Evolutionary conservation across 2,888 invertebrate genomes (phyloP), one percentile per base, ranked within the genome.

Genomic region (Sepiola atlantica): DNA sequence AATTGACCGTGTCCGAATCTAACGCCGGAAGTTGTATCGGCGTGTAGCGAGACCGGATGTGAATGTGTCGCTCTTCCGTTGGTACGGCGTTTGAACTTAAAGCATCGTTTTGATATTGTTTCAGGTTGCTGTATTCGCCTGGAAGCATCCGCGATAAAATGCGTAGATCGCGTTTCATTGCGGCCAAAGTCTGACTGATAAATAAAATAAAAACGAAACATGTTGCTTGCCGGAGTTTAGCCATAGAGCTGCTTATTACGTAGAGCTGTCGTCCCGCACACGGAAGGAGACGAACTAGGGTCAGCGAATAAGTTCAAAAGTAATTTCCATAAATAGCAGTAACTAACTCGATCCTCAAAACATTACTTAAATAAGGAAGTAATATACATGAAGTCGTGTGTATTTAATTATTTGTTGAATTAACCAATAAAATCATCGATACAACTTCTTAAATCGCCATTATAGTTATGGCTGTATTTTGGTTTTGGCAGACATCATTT

Each of bases 11-110:
- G 20, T 95, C 95, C 28, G 94, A 94, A 54, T 95, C 94, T 94
- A 96, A 96, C 92, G 95, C 94, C 92, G 95, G 95, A 55, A 96
- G 95, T 12, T 96, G 95, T 12, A 96, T 95, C 32, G 96, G 95
- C 32, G 95, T 95, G 94, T 95, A 95, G 21, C 95, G 94, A 12
- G 95, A 95, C 77, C 95, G 94, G 54, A 96, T 93, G n/a, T 94
- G 45, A 24, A 94, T 90, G 28, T 94, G 94, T 24, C 94, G 57
- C 90, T 90, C 55, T 28, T 57, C 18, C 21, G 94, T 55, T 18
- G 90, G 55, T 16, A 94, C 57, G 35, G 91, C 55, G 35, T 92
- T 94, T 21, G 93, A 93, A 35, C n/a, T 55, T 32, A 91, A 57
- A 4, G 95, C 94, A 20, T 95, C 95, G 32, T 94, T 92, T n/a